A percentile compares a stretch with the other conserved stretches of the same genome.
These are phyloP conservation scores for Siderastrea siderea DNA, from an alignment of 92 coral and sea anemone species.

Conservation along the genomic window DNA sequence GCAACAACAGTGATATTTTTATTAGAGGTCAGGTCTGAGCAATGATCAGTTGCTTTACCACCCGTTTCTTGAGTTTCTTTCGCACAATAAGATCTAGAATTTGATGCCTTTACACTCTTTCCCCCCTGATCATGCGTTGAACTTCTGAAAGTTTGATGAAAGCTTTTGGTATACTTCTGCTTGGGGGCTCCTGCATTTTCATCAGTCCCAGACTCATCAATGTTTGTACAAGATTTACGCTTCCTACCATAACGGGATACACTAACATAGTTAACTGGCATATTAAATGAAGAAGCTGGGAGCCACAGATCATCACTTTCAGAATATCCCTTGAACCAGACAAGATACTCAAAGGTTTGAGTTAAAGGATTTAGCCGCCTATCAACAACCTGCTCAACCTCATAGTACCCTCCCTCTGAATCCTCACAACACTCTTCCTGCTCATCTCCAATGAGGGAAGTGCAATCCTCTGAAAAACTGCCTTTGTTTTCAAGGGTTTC, in stretches of 20 bases:
- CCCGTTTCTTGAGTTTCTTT: no score
- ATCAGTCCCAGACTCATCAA: neutral
- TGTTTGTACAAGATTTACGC: neutral
- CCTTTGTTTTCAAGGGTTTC: neutral
- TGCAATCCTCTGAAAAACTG: neutral
- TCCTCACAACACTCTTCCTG: neutral
- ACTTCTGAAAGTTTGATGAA: neutral
- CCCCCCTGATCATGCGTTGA: neutral
- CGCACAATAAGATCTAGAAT: neutral
- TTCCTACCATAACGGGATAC: slow-evolving; percentile 40
- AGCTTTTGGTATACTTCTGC: neutral
- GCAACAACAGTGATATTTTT: slow-evolving; percentile 16
- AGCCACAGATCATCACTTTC: slow-evolving; percentile 48
- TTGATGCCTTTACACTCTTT: neutral
- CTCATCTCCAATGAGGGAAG: neutral
- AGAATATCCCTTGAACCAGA: slow-evolving; percentile 45
- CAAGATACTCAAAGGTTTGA: slow-evolving; percentile 39
- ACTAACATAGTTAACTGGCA: slow-evolving; percentile 12
- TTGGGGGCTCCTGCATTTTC: neutral
- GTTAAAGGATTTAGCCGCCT: slow-evolving; percentile 26
- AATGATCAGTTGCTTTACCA: neutral
- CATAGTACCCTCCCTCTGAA: slow-evolving; percentile 1
- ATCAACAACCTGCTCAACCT: slow-evolving; percentile 38
- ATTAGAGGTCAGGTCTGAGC: neutral
- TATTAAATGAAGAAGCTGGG: slow-evolving; percentile 39